A percentile compares a stretch with the other conserved stretches of the same genome.
phyloP scores from a whole-genome alignment of 2,797 vertebrate species.

The Saxicola maurus region DNA sequence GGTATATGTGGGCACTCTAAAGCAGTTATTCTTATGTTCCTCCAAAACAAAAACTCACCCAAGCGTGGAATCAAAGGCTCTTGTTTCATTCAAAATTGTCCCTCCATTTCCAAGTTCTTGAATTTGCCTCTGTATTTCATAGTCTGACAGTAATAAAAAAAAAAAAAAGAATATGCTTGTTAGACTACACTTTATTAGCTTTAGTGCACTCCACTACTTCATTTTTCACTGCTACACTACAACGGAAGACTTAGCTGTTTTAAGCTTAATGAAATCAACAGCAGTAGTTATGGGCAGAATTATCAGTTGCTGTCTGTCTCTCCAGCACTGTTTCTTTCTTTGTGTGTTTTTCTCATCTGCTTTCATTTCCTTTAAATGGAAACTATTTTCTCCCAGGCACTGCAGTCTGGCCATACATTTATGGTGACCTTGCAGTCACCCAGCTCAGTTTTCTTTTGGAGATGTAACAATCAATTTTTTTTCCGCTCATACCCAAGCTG shows the following conservation, averaged over 20 bases:
- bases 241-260: conserved; percentile 7
- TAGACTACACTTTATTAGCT: background rate
- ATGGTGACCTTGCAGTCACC: background rate
- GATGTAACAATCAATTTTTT: background rate
- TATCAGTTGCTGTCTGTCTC: background rate
- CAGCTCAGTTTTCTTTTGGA: background rate
- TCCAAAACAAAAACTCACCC: conserved; percentile 79
- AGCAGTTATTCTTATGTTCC: background rate
- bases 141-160: conserved; percentile 77
- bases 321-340: background rate
- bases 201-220: background rate
- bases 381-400: background rate
- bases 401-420: background rate
- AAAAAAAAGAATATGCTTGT: background rate
- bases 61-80: conserved; percentile 88
- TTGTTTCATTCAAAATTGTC: conserved; percentile 89
- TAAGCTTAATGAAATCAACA: conserved; percentile 42
- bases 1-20: background rate
- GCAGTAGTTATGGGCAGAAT: background rate
- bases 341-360: background rate
- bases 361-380: conserved; percentile 1
- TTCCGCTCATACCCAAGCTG: background rate
- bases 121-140: conserved; percentile 94
- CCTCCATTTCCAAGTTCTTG: conserved; percentile 83
- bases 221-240: conserved; percentile 31